Evolutionary conservation across 1,140 invertebrate species (phyloP).

Genomic region (Drosophila carrolli): DNA sequence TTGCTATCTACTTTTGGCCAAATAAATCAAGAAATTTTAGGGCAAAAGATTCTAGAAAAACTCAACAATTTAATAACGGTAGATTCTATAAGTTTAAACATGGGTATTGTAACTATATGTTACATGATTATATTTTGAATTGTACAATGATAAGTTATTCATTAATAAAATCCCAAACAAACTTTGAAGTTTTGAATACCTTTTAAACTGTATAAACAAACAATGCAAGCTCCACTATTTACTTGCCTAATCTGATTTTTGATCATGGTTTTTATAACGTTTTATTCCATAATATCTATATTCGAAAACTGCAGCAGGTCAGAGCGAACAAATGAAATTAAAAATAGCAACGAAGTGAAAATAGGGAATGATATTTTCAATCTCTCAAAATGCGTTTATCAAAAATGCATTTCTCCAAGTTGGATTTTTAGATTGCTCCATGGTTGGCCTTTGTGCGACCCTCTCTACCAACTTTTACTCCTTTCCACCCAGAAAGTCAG

Average conservation of each 20-base stretch:
- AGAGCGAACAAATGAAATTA: constrained; percentile 1
- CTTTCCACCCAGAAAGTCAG: neutral
- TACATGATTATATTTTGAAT: too few relatives aligned
- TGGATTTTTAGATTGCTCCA: constrained; percentile 23
- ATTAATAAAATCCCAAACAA: too few relatives aligned
- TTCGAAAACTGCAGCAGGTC: constrained; percentile 2
- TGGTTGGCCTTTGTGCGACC: constrained; percentile 7
- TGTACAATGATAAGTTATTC: too few relatives aligned
- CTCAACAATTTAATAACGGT: neutral
- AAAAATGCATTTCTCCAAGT: constrained; percentile 41
- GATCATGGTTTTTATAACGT: neutral
- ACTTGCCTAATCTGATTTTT: too few relatives aligned
- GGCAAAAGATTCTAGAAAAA: neutral
- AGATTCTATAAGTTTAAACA: too few relatives aligned
- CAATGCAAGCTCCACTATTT: too few relatives aligned
- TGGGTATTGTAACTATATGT: too few relatives aligned
- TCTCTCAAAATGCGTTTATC: constrained; percentile 33
- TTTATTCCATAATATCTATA: neutral
- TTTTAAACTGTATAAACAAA: too few relatives aligned
- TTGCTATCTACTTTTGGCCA: neutral
- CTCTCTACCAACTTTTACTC: neutral
- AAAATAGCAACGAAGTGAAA: constrained; percentile 7
- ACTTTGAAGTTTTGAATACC: too few relatives aligned
- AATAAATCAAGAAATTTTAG: too few relatives aligned
- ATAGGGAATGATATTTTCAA: constrained; percentile 11